phyloP scores from a whole-genome alignment of 1,140 invertebrate genomes.

The Panagrolaimus sp. region DNA sequence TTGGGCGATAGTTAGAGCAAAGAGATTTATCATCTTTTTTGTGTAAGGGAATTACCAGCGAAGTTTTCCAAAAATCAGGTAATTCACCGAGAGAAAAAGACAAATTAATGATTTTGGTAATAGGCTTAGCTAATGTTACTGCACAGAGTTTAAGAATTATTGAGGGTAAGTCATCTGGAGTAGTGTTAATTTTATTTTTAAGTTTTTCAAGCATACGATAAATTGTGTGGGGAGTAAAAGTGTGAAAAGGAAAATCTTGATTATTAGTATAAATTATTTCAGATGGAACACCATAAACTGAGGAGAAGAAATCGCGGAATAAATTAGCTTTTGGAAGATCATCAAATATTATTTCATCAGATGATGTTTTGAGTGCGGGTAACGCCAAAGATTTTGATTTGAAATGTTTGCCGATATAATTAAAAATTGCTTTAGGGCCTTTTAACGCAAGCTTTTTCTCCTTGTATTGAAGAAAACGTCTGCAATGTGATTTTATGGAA shows the following conservation, averaged over 20 bases:
- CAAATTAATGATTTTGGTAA: neutral
- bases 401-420: too few species aligned
- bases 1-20: constrained; percentile 41
- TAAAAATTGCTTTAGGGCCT: too few species aligned
- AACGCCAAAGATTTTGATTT: too few species aligned
- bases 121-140: neutral
- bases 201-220: neutral
- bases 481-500: too few species aligned
- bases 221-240: neutral
- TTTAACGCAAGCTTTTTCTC: too few species aligned
- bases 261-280: neutral
- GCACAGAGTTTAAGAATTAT: neutral
- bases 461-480: too few species aligned
- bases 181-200: neutral
- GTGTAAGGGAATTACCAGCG: constrained; percentile 32
- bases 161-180: neutral
- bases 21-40: constrained; percentile 29
- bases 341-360: neutral
- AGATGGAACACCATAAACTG: neutral
- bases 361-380: too few species aligned
- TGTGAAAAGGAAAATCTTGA: neutral
- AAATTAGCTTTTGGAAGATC: neutral
- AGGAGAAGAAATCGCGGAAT: neutral
- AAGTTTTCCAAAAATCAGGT: constrained; percentile 21
- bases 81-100: neutral